A percentile compares a stretch with the other conserved stretches of the same genome.
These are phyloP conservation scores for Cepphus grylle DNA, from an alignment of 2,113 vertebrate genomes.

Conservation along the genomic window DNA sequence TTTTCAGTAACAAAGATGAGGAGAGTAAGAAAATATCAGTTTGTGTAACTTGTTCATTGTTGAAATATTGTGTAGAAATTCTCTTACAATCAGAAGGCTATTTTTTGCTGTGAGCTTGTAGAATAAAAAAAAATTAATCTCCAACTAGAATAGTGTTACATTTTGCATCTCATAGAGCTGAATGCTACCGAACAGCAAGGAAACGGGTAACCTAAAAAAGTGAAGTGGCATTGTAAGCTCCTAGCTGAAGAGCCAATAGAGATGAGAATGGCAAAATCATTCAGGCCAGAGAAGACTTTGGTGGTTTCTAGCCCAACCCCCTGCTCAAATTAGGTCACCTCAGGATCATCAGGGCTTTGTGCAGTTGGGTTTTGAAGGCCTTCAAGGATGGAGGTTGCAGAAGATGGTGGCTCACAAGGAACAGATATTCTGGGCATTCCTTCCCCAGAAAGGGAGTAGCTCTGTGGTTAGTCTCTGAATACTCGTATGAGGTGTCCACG, in stretches of 20 bases:
- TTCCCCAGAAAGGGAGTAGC: not conserved
- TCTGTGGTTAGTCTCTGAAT: not conserved
- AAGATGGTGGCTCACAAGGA: not conserved
- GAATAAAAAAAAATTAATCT: not conserved
- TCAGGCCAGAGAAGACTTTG: not conserved
- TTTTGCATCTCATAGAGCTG: not conserved
- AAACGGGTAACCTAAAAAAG: not conserved
- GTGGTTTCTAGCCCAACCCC: not conserved
- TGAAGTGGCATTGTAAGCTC: not conserved
- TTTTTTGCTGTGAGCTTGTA: not conserved
- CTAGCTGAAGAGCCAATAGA: not conserved
- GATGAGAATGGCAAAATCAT: not conserved
- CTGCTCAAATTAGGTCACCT: not conserved
- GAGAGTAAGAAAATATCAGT: not conserved
- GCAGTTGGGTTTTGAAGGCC: not conserved
- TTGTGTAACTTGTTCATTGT: not conserved
- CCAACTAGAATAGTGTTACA: not conserved
- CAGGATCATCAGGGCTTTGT: not conserved
- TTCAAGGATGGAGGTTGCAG: not conserved
- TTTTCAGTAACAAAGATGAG: not conserved
- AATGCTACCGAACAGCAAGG: not conserved
- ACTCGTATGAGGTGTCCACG: rapidly evolving
- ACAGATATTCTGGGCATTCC: not conserved
- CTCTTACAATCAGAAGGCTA: not conserved
- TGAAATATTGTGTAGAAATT: not conserved